Conservation (phyloP, 2,797 vertebrate species). For the Acipenser transmontanus region DNA sequence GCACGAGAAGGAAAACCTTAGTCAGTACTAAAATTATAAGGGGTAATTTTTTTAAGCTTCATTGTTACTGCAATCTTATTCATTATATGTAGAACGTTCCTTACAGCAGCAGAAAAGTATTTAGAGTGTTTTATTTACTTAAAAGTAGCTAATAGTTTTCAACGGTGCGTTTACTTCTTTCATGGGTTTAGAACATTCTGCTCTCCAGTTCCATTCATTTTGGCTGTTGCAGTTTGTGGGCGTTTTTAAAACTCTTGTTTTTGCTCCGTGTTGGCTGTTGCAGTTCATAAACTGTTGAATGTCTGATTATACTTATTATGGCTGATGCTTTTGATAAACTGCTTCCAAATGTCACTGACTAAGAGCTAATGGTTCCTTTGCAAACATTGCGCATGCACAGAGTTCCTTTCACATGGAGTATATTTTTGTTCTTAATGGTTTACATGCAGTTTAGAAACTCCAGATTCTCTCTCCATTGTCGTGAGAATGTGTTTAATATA, state of each 20-base stretch:
- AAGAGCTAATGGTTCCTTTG: background rate
- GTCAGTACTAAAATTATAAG: conserved; percentile 20
- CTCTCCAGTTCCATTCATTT: background rate
- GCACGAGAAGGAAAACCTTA: conserved; percentile 28
- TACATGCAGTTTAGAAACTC: background rate
- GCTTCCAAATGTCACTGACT: conserved; percentile 11
- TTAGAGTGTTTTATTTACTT: conserved; percentile 11
- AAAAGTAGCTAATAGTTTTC: conserved; percentile 13
- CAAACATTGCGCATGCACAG: too few species aligned
- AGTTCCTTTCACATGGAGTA: background rate
- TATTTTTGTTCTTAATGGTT: background rate
- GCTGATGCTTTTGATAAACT: conserved; percentile 9
- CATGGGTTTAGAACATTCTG: background rate
- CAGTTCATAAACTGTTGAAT: conserved; percentile 2
- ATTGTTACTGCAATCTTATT: conserved; percentile 19
- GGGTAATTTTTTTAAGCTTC: conserved; percentile 8
- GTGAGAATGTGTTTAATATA: too few species aligned
- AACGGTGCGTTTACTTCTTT: background rate
- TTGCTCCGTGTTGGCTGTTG: background rate
- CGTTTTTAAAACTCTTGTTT: conserved; percentile 5
- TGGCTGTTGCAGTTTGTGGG: background rate
- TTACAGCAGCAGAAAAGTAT: conserved; percentile 32
- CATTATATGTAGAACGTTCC: conserved; percentile 18
- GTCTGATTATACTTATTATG: conserved; percentile 10
- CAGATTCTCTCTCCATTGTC: too few species aligned